These are phyloP conservation scores for Smutsia temminckii DNA, from an alignment of 2,797 vertebrate species.

Conservation along the genomic window DNA sequence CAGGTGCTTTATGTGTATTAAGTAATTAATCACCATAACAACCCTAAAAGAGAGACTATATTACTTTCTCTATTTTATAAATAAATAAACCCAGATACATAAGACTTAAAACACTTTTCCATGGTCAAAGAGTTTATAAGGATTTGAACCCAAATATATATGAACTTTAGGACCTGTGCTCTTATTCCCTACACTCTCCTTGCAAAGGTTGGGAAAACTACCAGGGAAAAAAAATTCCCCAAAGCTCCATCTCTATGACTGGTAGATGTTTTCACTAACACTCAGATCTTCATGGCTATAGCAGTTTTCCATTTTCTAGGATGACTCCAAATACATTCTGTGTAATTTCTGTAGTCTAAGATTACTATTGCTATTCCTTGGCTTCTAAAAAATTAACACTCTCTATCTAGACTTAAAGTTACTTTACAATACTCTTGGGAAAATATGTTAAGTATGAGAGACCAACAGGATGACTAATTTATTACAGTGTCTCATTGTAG, in stretches of 20 bases:
- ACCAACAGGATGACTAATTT: not conserved
- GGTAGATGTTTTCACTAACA: not conserved
- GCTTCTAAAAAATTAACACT: not conserved
- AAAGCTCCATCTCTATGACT: not conserved
- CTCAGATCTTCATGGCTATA: not conserved
- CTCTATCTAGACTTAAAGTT: not conserved
- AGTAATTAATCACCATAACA: not conserved
- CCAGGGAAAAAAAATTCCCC: not conserved
- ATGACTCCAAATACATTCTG: not conserved
- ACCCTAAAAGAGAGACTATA: not conserved
- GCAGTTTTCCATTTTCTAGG: not conserved
- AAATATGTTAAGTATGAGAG: conserved; percentile 6
- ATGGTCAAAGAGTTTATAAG: not conserved
- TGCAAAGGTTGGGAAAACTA: not conserved
- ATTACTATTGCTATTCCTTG: not conserved
- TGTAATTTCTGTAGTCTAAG: not conserved
- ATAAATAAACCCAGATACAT: not conserved
- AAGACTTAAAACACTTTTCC: not conserved
- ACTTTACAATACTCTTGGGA: not conserved
- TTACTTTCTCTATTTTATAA: conserved; percentile 2
- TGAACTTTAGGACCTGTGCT: not conserved
- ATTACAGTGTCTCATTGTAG: not conserved
- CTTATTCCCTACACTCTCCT: not conserved
- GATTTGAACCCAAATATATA: not conserved
- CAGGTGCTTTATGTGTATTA: not conserved